Conservation (phyloP, 2,888 invertebrate species). For the Nemurella pictetii region DNA sequence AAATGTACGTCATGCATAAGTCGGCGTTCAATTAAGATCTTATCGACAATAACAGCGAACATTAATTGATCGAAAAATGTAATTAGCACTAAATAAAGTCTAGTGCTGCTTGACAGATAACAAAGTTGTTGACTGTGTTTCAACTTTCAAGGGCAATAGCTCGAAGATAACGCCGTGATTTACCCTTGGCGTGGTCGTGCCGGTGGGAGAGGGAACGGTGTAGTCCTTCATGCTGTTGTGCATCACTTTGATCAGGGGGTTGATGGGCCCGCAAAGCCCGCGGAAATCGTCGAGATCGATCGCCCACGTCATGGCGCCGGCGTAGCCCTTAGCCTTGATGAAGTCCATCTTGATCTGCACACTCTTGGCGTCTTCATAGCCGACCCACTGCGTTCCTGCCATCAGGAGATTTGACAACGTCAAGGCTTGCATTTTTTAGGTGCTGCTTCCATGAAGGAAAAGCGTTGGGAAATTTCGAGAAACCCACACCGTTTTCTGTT, state of each 20-base stretch:
- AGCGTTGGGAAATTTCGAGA: too few species aligned
- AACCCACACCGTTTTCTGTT: too few species aligned
- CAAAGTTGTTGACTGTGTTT: not conserved
- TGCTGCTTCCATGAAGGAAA: not conserved
- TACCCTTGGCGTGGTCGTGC: conserved; percentile 70
- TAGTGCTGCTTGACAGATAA: not conserved
- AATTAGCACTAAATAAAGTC: not conserved
- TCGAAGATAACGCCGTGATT: not conserved
- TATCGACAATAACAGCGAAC: not conserved
- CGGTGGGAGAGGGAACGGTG: conserved; percentile 57
- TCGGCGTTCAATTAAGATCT: not conserved
- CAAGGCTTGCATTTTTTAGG: too few species aligned
- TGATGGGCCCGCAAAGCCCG: conserved; percentile 77
- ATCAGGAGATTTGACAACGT: too few species aligned
- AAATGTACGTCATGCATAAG: not conserved
- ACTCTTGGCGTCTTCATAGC: conserved; percentile 81
- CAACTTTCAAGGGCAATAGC: not conserved
- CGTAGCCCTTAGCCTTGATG: conserved; percentile 79
- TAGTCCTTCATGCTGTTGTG: conserved; percentile 69
- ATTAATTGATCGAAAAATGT: not conserved
- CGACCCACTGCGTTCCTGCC: conserved; percentile 71
- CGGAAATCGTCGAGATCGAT: conserved; percentile 90
- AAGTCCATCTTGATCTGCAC: conserved; percentile 89
- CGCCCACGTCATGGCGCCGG: conserved; percentile 92
- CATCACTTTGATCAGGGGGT: conserved; percentile 73